Evolutionary conservation across 2,888 invertebrate species (phyloP).

Genomic region (Idaea biselata): DNA sequence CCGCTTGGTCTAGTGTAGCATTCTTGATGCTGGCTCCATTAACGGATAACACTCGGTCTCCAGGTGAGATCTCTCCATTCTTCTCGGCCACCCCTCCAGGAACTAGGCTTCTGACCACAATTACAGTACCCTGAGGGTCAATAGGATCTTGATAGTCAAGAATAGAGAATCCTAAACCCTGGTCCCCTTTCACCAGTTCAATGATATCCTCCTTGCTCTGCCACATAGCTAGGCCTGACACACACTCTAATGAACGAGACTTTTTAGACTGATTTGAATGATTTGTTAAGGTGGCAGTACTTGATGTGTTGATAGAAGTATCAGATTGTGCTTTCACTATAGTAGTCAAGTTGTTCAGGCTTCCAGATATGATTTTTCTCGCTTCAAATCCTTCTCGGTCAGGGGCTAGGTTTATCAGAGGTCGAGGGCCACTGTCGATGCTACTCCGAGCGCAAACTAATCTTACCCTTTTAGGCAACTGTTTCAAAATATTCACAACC

Average conservation of each 20-base stretch:
- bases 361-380: slow-evolving; percentile 91
- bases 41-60: slow-evolving; percentile 95
- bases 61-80: slow-evolving; percentile 96
- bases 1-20: slow-evolving; percentile 96
- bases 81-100: slow-evolving; percentile 98
- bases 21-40: slow-evolving; percentile 95
- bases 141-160: slow-evolving; percentile 98
- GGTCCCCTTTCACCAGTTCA: slow-evolving; percentile 94
- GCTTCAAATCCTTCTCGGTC: slow-evolving; percentile 90
- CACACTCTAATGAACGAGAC: slow-evolving; percentile 96
- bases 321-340: slow-evolving; percentile 97
- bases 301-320: slow-evolving; percentile 93
- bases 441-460: slow-evolving; percentile 92
- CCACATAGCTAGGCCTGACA: slow-evolving; percentile 98
- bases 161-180: slow-evolving; percentile 98
- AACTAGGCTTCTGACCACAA: slow-evolving; percentile 97
- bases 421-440: slow-evolving; percentile 83
- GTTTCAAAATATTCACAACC: slow-evolving; percentile 96
- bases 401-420: slow-evolving; percentile 88
- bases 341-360: slow-evolving; percentile 89
- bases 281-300: slow-evolving; percentile 89
- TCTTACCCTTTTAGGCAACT: slow-evolving; percentile 93
- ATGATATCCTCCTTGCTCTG: slow-evolving; percentile 95
- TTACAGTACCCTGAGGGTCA: slow-evolving; percentile 96
- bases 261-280: slow-evolving; percentile 84